phyloP scores from a whole-genome alignment of 2,113 vertebrate genomes.

The Struthio camelus region DNA sequence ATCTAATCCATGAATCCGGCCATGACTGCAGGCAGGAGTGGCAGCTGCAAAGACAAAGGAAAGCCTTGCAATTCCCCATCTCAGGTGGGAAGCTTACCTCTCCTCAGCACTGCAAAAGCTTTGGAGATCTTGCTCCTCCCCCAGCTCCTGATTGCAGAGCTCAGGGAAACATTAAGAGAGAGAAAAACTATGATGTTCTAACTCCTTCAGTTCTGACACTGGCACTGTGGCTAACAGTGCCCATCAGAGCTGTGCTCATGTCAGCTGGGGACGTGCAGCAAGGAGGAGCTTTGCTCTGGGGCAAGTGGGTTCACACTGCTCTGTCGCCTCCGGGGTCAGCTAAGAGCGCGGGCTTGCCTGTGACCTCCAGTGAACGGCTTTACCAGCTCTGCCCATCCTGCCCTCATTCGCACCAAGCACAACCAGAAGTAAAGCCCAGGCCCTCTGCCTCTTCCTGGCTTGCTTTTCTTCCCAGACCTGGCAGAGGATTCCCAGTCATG shows the following conservation, averaged over 20 bases:
- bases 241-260: fast-evolving
- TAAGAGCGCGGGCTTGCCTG: fast-evolving
- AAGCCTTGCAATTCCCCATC: not conserved
- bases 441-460: not conserved
- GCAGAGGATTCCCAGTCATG: fast-evolving
- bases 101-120: not conserved
- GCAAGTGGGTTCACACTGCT: fast-evolving
- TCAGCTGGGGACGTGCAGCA: not conserved
- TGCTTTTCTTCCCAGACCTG: not conserved
- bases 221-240: not conserved
- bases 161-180: not conserved
- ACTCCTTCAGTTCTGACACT: not conserved
- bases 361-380: not conserved
- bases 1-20: not conserved
- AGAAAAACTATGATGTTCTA: fast-evolving
- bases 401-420: not conserved
- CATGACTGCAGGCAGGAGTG: not conserved
- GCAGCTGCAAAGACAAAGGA: not conserved
- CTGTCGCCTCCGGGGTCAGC: fast-evolving
- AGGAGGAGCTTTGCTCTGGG: not conserved
- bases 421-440: not conserved
- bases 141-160: not conserved
- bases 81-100: not conserved
- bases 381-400: not conserved
- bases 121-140: not conserved